Base-by-base conservation (phyloP, 1,140 invertebrate genomes). In the Drosophila sechellia region DNA sequence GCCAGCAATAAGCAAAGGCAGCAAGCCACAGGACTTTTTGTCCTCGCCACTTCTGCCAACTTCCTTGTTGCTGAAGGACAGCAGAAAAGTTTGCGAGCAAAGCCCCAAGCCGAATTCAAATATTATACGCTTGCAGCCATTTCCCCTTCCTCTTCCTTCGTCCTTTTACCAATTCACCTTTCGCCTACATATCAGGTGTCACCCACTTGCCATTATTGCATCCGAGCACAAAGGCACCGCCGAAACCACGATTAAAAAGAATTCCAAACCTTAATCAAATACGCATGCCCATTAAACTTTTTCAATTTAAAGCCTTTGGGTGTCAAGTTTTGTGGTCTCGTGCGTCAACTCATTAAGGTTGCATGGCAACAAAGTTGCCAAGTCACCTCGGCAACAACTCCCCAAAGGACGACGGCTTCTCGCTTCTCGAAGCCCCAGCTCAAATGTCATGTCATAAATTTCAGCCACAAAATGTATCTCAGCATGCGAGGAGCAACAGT, bases 201-300 rank as follows among this genome's bases (percentile, higher is more conserved):
- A 79, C 6, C 31, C 31, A 50, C 50, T 70, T 49, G 42, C 42
- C 55, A 22, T 78, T 61, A 83, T 84, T 76, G 65, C 80, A 55
- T 48, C 35, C n/a, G 13, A 22, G 61, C 61, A 35, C 59, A 74
- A 79, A 75, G 42, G 27, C 27, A 5, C 46, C 37, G 49, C 37
- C 31, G 46, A 54, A 42, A 27, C 49, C 54, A 31, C 43, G 17
- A 34, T 42, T 22, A 11, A 50, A 10, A 37, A 17, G 22, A 22
- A 57, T 55, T n/a, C 15, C 53, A 20, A 45, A 39, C 45, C 66
- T 80, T 77, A 80, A 80, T 85, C 81, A 84, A 84, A 85, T 77
- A 84, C 83, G 78, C 75, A 87, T 75, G 70, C 75, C 79, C 84
- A 87, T 87, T 86, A 87, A 86, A 86, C 83, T 86, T 86, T 86